Evolutionary conservation across 2,797 vertebrate genomes (phyloP), one percentile per base, ranked within the genome.

Genomic region (Artibeus lituratus): DNA sequence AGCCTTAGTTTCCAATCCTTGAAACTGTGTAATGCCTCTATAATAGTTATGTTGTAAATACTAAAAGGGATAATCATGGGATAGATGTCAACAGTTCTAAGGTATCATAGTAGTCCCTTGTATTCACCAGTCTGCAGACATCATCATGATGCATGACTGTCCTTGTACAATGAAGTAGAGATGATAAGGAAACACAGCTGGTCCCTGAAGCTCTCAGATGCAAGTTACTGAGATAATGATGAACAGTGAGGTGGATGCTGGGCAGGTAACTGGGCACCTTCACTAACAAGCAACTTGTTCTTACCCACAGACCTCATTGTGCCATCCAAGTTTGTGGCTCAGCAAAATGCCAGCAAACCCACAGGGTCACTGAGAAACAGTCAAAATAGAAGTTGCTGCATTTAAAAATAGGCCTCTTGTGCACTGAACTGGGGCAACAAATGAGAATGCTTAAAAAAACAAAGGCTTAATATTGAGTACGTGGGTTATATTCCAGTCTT

Each of bases 341-440:
- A 70, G 44, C 37, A 72, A 78, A 88, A 83, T 49, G 51, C 16
- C 4, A 4, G 86, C n/a, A 18, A 77, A 88, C 59, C 22, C 18
- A 83, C 69, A 39, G 35, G 85, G 42, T 72, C 59, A n/a, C 72
- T n/a, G 35, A 87, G 21, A 29, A 49, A 67, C 29, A 59, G 62
- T 90, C 67, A 94, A 87, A 88, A 81, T 47, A 91, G 26, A 91
- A 81, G 59, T 74, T 69, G 49, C 21, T 90, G 74, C 83, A n/a
- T 69, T 77, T 37, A 65, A 90, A 77, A 49, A 39, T 29, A 5
- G 39, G 62, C 80, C 26, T 84, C 35, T 53, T 51, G 18, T 65
- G 5, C n/a, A 16, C 44, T 35, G 78, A 82, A 39, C 10, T n/a
- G 12, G 26, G 57, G 26, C 16, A 59, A 18, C 85, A 16, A 77